Evolutionary conservation across 2,797 vertebrate genomes (phyloP), one percentile per base, ranked within the genome.

Genomic region (Arvicola amphibius): DNA sequence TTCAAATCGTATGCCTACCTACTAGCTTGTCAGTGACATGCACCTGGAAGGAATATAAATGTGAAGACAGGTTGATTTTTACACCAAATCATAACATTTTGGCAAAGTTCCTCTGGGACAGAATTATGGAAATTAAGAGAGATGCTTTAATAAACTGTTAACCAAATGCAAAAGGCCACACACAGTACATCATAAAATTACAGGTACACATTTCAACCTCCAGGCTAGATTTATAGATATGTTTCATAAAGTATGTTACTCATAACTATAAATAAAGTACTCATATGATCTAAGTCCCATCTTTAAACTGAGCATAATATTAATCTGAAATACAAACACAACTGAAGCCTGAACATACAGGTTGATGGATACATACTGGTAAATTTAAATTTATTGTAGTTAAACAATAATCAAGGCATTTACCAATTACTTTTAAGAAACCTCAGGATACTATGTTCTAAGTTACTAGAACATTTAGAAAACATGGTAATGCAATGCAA

Each of bases 391-490:
- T 65, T 65, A 90, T 9, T 77, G 69, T 67, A 84, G 12, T 73
- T 81, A 65, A 94, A 91, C 74, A 92, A 79, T 74, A 81, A 84
- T 43, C 46, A 17, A 69, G 73, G 27, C 56, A 81, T 74, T 80
- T 80, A 37, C 17, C 84, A 65, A 71, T 89, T 83, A 77, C 13
- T 71, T 71, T 80, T 78, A 37, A 85, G 73, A 43, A 79, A n/a
- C 17, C 9, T 9, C 16, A 46, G 77, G 32, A 27, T 2, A 32
- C 67, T 83, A 77, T 32, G 16, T 51, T 85, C 65, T 81, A 90
- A 88, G 23, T 80, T 46, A 73, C 48, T 2, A 71, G 37, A 74
- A 84, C 53, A 63, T 37, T 63, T 17, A 63, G 51, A 21, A 4
- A 29, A 63, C 21, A 34, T 10, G 34, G 53, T 46, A 43, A 63